Evolutionary conservation across 2,113 vertebrate species (phyloP).

Genomic region (Sula dactylatra): DNA sequence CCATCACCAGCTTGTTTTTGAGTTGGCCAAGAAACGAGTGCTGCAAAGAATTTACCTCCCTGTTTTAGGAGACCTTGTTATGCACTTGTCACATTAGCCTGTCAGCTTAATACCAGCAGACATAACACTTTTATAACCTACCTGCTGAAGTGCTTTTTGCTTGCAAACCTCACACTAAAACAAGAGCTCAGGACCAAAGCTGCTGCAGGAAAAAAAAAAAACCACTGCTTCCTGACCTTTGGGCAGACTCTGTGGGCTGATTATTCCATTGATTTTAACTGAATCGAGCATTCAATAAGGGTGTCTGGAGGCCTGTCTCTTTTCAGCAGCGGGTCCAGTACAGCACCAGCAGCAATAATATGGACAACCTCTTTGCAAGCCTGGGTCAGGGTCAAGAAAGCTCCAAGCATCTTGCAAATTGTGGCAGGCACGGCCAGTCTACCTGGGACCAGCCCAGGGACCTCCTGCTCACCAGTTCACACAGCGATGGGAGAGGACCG

Average conservation of each 20-base stretch:
- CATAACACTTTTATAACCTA: neutral
- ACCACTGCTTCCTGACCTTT: slow-evolving; percentile 36
- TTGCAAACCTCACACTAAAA: neutral
- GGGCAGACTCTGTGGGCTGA: slow-evolving; percentile 12
- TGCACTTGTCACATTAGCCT: neutral
- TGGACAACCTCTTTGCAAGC: neutral
- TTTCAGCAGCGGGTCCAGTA: neutral
- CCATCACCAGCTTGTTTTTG: neutral
- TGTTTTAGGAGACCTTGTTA: neutral
- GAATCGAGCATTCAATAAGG: neutral
- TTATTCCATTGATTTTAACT: neutral
- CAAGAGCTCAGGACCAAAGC: neutral
- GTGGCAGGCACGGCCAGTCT: neutral
- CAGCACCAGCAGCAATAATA: neutral
- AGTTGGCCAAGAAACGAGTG: neutral
- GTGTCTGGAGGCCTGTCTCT: neutral
- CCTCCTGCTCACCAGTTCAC: neutral
- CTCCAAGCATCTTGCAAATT: neutral
- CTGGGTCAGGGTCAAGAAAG: neutral
- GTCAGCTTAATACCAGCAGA: neutral
- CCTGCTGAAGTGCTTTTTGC: neutral
- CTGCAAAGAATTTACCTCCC: neutral
- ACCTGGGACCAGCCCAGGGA: fast-evolving
- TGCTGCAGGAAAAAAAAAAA: slow-evolving; percentile 21
- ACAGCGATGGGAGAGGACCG: fast-evolving